phyloP scores from a whole-genome alignment of 1,140 invertebrate genomes.

The Papilio helenus region DNA sequence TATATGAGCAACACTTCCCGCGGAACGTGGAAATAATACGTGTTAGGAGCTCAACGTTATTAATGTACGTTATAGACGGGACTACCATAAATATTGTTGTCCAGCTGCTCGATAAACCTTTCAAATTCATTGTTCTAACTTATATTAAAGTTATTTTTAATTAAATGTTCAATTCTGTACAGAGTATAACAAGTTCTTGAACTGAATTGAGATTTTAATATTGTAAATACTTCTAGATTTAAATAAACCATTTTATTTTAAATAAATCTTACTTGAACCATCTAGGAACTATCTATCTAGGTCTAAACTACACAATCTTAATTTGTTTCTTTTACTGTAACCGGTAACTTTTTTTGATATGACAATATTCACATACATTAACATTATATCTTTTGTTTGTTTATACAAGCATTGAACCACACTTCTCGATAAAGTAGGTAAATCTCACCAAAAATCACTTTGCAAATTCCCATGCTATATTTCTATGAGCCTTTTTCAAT shows the following conservation, averaged over 20 bases:
- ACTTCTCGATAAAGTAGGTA: not conserved
- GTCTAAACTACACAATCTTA: too few species aligned
- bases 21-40: constrained; percentile 39
- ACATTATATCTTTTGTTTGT: not conserved
- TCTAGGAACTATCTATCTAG: too few species aligned
- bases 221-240: not conserved
- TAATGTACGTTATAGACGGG: constrained; percentile 38
- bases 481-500: constrained; percentile 28
- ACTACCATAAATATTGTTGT: constrained; percentile 37
- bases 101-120: constrained; percentile 34
- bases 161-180: not conserved
- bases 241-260: not conserved
- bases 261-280: not conserved
- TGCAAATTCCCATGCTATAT: not conserved
- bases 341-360: not conserved
- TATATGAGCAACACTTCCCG: constrained; percentile 25
- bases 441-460: not conserved
- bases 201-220: not conserved
- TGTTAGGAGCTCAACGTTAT: constrained; percentile 39
- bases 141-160: constrained; percentile 30
- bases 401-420: not conserved
- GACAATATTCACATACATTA: too few species aligned
- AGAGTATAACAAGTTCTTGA: not conserved
- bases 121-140: constrained; percentile 34
- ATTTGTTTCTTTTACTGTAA: not conserved